Percentiles rank a stretch among this genome's conserved stretches.
phyloP scores from a whole-genome alignment of 2,888 invertebrate species.

The Deilephila porcellus region DNA sequence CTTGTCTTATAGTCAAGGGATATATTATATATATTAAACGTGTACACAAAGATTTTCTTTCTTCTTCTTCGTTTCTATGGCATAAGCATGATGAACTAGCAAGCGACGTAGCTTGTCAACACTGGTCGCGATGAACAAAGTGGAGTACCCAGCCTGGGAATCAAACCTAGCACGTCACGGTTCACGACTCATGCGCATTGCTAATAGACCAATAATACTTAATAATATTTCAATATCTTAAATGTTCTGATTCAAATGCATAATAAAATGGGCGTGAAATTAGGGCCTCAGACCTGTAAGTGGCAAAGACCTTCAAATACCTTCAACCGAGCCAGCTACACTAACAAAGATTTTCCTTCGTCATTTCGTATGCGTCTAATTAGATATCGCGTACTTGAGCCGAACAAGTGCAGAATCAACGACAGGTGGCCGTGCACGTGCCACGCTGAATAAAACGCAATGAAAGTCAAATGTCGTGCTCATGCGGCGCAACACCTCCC shows the following conservation, averaged over 20 bases:
- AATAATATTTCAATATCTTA: too few species aligned
- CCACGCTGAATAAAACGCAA: slow-evolving; percentile 79
- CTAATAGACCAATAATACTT: too few species aligned
- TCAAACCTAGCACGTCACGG: too few species aligned
- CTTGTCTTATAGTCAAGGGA: neutral
- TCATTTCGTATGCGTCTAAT: slow-evolving; percentile 49
- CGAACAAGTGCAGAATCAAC: slow-evolving; percentile 73
- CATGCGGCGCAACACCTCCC: slow-evolving; percentile 47
- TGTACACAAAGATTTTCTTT: neutral
- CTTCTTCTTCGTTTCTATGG: too few species aligned
- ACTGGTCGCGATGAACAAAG: too few species aligned
- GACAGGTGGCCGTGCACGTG: slow-evolving; percentile 84
- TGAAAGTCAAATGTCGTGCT: slow-evolving; percentile 80
- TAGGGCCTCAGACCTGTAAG: too few species aligned
- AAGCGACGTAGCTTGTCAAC: too few species aligned
- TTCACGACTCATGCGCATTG: too few species aligned
- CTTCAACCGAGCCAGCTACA: neutral
- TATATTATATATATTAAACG: neutral
- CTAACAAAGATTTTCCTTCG: slow-evolving; percentile 26
- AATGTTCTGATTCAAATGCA: too few species aligned
- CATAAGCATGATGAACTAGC: too few species aligned
- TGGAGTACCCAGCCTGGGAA: too few species aligned
- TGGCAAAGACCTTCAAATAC: neutral
- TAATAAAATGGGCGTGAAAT: too few species aligned
- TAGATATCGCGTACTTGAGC: slow-evolving; percentile 39